Base-by-base conservation (phyloP, 1,140 invertebrate genomes). In the Tribolium castaneum region DNA sequence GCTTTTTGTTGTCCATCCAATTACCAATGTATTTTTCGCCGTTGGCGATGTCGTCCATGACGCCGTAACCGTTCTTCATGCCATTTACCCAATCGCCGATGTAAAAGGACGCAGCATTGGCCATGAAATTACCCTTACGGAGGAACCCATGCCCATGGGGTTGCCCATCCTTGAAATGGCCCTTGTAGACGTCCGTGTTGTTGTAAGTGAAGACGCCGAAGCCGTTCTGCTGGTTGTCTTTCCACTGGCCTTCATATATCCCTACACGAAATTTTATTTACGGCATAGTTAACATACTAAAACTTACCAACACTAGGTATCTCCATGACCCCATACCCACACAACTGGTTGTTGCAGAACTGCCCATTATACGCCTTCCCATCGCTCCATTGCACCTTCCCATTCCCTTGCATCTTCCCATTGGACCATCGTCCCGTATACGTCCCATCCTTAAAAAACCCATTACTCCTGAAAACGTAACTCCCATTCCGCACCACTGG, bases 21-120 rank as follows among this genome's bases (percentile, higher is more conserved):
- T 92, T 92, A 10, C 96, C 96, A 83, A 97, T 90, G 87, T 96
- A 97, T 86, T 97, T 97, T 86, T 97, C 94, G 16, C 95, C 96
- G 82, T 91, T 93, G 19, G 92, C 89, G 52, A 96, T 94, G 84
- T 96, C 94, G 84, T 96, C 95, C 89, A 96, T 92, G 2, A 97
- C 94, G 7, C 95, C 95, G 84, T 97, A 97, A 0, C 96, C 95
- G 82, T 93, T 91, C 82, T 92, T 93, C 0, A 91, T 89, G 25
- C 95, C 95, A 25, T 87, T 87, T 7, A 89, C 87, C 94, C 95
- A 97, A 86, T 97, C 94, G 7, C 95, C 96, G 66, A 96, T 94
- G 84, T 97, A 97, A 78, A 96, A 90, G 10, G 92, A 94, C 4
- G 94, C 93, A 7, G 90, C 89, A 9, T 90, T 91, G 1, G 92